Evolutionary conservation across 1,140 invertebrate species (phyloP).

Genomic region (Macrobrachium rosenbergii): DNA sequence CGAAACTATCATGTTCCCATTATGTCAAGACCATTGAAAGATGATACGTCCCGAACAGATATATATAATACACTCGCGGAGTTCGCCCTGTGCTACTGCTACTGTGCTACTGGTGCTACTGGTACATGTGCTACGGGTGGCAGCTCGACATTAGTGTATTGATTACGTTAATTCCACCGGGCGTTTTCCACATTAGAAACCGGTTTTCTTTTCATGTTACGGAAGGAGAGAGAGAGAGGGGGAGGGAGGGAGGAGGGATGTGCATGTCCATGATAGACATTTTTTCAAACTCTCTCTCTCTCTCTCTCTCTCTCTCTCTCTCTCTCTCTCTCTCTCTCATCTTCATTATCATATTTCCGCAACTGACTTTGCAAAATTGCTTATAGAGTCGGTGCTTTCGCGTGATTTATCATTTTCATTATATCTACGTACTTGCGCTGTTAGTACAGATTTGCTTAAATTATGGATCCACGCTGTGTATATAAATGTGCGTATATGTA

Average conservation of each 20-base stretch:
- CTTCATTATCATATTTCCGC: background rate
- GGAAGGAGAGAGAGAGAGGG: background rate
- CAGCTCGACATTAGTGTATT: no score
- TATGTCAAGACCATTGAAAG: conserved; percentile 52
- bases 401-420: background rate
- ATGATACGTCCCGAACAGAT: conserved; percentile 24
- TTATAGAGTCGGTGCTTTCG: background rate
- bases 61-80: conserved; percentile 14
- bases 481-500: no score
- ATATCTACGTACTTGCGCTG: no score
- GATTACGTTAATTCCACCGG: no score
- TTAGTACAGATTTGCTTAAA: no score
- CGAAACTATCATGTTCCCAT: conserved; percentile 49
- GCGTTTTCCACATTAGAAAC: background rate
- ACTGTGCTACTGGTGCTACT: no score
- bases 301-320: background rate
- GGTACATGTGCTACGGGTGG: no score
- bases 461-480: no score
- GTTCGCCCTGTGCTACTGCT: conserved; percentile 11
- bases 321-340: background rate
- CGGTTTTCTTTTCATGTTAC: background rate
- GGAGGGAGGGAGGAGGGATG: no score
- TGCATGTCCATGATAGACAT: background rate
- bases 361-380: background rate
- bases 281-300: background rate